A percentile compares a stretch with the other conserved stretches of the same genome.
These are phyloP conservation scores for Mesocentrotus franciscanus DNA, from an alignment of 53 echinoderm and acorn worm species.

Conservation along the genomic window DNA sequence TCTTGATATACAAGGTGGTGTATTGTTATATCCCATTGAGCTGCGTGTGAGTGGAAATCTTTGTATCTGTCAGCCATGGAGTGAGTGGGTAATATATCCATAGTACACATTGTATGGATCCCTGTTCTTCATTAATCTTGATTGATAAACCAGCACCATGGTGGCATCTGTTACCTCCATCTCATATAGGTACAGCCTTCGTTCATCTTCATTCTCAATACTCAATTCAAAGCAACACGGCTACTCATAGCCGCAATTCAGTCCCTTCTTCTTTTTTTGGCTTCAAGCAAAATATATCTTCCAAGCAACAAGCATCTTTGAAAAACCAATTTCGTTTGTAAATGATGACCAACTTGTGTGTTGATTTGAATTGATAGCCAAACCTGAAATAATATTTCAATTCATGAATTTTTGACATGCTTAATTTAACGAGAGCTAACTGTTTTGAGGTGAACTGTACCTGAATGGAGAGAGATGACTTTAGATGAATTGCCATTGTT, in stretches of 20 bases:
- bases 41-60: not conserved
- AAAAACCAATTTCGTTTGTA: too few relatives aligned
- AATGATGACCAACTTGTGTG: too few relatives aligned
- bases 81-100: not conserved
- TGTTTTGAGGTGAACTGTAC: not conserved
- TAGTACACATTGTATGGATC: not conserved
- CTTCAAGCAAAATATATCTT: not conserved
- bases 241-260: not conserved
- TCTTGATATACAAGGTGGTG: not conserved
- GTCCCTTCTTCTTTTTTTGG: not conserved
- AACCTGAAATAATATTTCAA: too few relatives aligned
- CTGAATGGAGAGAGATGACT: not conserved
- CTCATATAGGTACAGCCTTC: not conserved
- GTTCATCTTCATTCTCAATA: not conserved
- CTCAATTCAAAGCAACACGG: not conserved
- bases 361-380: too few relatives aligned
- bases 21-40: not conserved
- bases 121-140: not conserved
- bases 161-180: slow-evolving; percentile 14
- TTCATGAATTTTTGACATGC: too few relatives aligned
- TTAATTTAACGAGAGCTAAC: too few relatives aligned
- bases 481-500: too few relatives aligned
- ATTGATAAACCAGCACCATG: slow-evolving; percentile 5
- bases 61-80: not conserved
- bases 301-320: too few relatives aligned